Evolutionary conservation across 2,888 invertebrate genomes (phyloP).

Genomic region (Sarcophaga variegata): DNA sequence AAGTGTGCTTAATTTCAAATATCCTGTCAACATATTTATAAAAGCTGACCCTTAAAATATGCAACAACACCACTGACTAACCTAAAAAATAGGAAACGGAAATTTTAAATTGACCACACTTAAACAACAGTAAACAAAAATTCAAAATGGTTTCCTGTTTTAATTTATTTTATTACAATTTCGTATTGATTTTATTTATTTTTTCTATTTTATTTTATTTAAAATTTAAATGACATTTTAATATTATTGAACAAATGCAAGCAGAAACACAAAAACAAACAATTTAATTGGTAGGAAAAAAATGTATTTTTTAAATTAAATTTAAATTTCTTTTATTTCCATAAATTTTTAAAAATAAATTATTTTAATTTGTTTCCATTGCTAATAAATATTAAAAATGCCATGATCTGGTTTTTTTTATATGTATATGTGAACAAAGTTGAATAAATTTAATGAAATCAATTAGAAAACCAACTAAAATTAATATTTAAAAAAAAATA

Average conservation of each 20-base stretch:
- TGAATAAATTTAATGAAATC: conserved; percentile 13
- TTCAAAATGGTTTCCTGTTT: not conserved
- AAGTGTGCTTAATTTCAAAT: conserved; percentile 57
- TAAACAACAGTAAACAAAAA: not conserved
- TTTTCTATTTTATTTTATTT: not conserved
- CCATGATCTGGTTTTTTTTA: not conserved
- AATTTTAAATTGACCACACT: conserved; percentile 63
- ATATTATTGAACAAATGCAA: too few species aligned
- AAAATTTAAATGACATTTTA: not conserved
- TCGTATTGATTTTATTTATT: not conserved
- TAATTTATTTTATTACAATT: not conserved
- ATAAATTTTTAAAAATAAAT: not conserved
- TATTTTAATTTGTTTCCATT: not conserved
- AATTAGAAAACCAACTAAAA: not conserved
- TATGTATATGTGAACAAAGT: conserved; percentile 33
- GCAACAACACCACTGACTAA: not conserved
- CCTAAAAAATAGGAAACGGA: conserved; percentile 16
- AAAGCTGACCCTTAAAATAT: conserved; percentile 61
- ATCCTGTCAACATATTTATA: conserved; percentile 12
- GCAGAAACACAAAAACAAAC: not conserved
- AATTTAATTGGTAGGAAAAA: not conserved
- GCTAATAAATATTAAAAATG: not conserved
- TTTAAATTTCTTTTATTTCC: not conserved
- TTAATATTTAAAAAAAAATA: conserved; percentile 8
- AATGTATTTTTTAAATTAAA: not conserved